Evolutionary conservation across 2,113 vertebrate genomes (phyloP).

Genomic region (Excalfactoria chinensis): DNA sequence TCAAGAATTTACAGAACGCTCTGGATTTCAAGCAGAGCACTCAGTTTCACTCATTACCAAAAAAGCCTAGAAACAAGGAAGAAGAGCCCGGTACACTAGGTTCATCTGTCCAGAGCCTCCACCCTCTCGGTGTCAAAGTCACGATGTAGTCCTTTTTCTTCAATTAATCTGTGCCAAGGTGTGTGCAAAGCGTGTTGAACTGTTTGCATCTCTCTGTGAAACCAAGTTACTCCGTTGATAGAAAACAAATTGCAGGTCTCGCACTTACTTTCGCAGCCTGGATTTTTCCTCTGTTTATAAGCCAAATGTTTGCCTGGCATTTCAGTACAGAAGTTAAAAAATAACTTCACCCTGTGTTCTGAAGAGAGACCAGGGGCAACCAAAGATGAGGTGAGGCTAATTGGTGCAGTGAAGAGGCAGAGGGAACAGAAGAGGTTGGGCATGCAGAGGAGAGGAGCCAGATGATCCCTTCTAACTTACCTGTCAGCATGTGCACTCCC

Average conservation of each 20-base stretch:
- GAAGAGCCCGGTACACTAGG: not conserved
- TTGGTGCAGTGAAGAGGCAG: not conserved
- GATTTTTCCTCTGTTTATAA: not conserved
- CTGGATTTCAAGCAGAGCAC: not conserved
- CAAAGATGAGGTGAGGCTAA: not conserved
- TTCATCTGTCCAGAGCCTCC: conserved; percentile 8
- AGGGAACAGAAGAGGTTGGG: not conserved
- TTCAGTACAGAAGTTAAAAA: not conserved
- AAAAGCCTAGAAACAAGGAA: not conserved
- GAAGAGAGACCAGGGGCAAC: not conserved
- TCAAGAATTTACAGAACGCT: not conserved
- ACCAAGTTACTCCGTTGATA: not conserved
- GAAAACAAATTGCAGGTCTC: not conserved
- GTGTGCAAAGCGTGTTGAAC: not conserved
- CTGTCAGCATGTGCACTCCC: not conserved
- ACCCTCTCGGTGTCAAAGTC: not conserved
- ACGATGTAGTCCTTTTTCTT: not conserved
- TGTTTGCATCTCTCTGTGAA: not conserved
- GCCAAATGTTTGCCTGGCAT: not conserved
- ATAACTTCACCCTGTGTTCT: not conserved
- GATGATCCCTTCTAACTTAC: not conserved
- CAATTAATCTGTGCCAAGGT: conserved; percentile 1
- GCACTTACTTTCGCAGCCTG: not conserved
- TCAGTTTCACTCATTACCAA: not conserved
- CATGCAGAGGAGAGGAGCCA: not conserved